Conservation (phyloP, 2,888 invertebrate species). For the Pristionchus mayeri region DNA sequence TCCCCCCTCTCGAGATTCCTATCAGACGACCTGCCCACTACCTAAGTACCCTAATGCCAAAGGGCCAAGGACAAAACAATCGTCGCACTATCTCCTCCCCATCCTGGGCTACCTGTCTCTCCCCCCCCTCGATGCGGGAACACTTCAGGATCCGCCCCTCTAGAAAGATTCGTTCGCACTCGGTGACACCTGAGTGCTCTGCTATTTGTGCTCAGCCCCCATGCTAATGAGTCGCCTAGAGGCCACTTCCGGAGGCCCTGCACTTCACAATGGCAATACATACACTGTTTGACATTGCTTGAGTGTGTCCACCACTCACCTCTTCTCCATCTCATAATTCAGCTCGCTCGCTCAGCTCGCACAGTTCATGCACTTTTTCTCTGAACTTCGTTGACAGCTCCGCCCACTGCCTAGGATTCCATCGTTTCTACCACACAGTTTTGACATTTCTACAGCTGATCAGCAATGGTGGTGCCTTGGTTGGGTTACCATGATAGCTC, state of each 20-base stretch:
- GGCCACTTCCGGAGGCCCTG: slow-evolving; percentile 6
- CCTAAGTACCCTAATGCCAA: slow-evolving; percentile 41
- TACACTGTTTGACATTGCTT: slow-evolving; percentile 19
- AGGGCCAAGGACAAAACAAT: slow-evolving; percentile 34
- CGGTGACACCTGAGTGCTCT: slow-evolving; percentile 14
- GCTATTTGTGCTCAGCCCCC: not conserved
- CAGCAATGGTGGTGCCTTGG: too few species aligned
- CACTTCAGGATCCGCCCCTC: slow-evolving; percentile 8
- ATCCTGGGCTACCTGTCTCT: not conserved
- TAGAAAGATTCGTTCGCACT: not conserved
- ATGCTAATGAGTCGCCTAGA: slow-evolving; percentile 38
- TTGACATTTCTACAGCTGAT: not conserved
- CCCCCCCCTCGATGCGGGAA: not conserved
- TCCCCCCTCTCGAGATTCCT: slow-evolving; percentile 12
- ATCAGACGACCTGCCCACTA: slow-evolving; percentile 20
- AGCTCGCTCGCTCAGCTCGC: not conserved
- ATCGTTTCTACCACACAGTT: not conserved
- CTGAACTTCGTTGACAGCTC: not conserved
- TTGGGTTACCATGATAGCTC: too few species aligned
- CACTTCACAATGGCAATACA: not conserved
- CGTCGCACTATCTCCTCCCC: not conserved
- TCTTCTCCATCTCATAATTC: not conserved
- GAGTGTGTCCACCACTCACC: not conserved
- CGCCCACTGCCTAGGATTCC: not conserved
- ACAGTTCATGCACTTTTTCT: not conserved